Percentiles rank a stretch among this genome's conserved stretches.
phyloP scores from a whole-genome alignment of 64 coral and sea anemone genomes.

The Acropora tenuis region DNA sequence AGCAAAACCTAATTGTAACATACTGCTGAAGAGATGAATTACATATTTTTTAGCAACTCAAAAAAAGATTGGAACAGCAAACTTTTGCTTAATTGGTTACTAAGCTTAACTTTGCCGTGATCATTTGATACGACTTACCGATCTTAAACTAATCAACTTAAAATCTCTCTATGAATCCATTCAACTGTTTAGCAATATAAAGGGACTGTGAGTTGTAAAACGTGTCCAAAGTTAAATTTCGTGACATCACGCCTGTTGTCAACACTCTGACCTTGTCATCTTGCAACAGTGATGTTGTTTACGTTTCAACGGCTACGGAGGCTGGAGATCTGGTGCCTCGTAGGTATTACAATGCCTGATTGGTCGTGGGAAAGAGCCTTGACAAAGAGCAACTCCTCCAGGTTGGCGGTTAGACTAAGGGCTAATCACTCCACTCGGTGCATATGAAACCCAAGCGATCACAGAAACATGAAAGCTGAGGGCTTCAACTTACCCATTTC shows the following conservation, averaged over 20 bases:
- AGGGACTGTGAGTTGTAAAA: background rate
- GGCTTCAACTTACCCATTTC: conserved; percentile 42
- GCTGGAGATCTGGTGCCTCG: background rate
- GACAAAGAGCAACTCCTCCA: background rate
- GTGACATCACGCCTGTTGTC: background rate
- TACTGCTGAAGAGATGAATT: background rate
- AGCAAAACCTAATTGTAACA: background rate
- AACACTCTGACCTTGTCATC: background rate
- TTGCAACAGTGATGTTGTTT: background rate
- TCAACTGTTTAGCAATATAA: background rate
- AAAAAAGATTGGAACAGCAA: background rate
- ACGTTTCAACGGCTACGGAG: background rate
- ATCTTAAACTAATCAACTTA: background rate
- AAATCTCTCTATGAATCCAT: background rate
- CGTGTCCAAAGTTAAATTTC: background rate
- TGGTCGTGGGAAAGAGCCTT: background rate
- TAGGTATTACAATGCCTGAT: background rate
- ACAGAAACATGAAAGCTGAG: background rate
- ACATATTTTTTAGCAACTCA: background rate
- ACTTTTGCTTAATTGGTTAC: background rate
- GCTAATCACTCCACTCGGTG: background rate
- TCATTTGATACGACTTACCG: background rate
- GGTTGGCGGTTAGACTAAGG: background rate
- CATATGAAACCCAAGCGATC: background rate
- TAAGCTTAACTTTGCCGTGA: background rate